phyloP scores from a whole-genome alignment of 2,888 invertebrate species.

The Eugnorisma glareosa region DNA sequence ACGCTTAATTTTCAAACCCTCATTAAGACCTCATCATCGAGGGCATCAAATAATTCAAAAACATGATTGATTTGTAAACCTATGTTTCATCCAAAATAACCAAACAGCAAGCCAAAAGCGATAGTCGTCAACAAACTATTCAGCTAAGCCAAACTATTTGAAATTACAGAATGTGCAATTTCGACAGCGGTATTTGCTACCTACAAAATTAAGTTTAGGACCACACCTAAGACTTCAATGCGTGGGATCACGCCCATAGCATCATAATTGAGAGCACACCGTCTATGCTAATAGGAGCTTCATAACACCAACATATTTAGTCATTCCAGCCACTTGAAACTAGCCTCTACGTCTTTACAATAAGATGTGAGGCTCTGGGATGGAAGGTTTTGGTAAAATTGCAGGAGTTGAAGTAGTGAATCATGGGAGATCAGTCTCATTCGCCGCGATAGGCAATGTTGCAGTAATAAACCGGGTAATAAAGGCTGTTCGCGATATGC shows the following conservation, averaged over 20 bases:
- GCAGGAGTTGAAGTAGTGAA: slow-evolving; percentile 51
- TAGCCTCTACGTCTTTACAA: slow-evolving; percentile 23
- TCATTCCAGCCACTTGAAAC: slow-evolving; percentile 26
- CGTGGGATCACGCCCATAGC: slow-evolving; percentile 74
- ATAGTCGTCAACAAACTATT: not conserved
- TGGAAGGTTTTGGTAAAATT: slow-evolving; percentile 25
- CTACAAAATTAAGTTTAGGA: slow-evolving; percentile 60
- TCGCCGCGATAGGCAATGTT: slow-evolving; percentile 61
- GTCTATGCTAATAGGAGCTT: slow-evolving; percentile 77
- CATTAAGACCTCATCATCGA: slow-evolving; percentile 7
- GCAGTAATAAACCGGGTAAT: slow-evolving; percentile 61
- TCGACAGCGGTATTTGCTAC: slow-evolving; percentile 55
- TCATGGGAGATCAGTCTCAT: slow-evolving; percentile 65
- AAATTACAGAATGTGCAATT: slow-evolving; percentile 37
- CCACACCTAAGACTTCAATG: slow-evolving; percentile 68
- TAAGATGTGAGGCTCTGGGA: slow-evolving; percentile 5
- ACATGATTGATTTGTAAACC: not conserved
- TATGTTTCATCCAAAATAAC: not conserved
- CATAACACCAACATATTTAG: slow-evolving; percentile 63
- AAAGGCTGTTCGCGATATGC: slow-evolving; percentile 42
- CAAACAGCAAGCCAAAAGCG: not conserved
- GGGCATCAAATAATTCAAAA: slow-evolving; percentile 13
- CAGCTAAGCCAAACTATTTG: not conserved
- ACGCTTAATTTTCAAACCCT: slow-evolving; percentile 21
- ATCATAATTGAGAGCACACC: slow-evolving; percentile 80